A percentile compares a stretch with the other conserved stretches of the same genome.
Conservation (phyloP, 2,797 vertebrate species). For the Cercopithecus mitis region DNA sequence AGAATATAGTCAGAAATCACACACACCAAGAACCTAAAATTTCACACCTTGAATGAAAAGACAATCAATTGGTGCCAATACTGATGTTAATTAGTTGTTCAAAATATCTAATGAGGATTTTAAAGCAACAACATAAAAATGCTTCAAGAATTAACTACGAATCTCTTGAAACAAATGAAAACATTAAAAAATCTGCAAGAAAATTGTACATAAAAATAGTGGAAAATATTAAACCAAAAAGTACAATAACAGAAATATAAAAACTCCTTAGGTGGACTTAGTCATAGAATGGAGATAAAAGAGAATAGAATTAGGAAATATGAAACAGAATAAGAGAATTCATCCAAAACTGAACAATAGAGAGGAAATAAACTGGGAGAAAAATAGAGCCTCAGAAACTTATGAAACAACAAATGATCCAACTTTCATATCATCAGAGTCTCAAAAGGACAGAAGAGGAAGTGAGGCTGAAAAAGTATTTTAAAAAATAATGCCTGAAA, state of each 20-base stretch:
- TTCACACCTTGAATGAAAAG: neutral
- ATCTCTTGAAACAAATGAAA: neutral
- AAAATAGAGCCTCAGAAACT: neutral
- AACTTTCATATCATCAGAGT: neutral
- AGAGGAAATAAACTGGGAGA: neutral
- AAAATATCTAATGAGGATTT: neutral
- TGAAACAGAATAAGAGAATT: neutral
- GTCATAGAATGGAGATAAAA: neutral
- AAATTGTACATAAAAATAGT: neutral
- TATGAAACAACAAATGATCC: neutral
- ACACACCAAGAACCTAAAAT: neutral
- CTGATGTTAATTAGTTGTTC: neutral
- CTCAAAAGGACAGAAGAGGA: neutral
- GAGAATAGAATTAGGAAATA: neutral
- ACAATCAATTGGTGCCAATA: neutral
- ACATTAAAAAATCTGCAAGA: neutral
- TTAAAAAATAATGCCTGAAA: neutral
- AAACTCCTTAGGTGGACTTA: neutral
- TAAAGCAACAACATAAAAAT: neutral
- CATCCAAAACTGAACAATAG: neutral
- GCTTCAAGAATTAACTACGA: neutral
- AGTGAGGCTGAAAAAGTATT: neutral
- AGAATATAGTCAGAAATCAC: neutral
- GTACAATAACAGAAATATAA: neutral
- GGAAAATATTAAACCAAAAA: neutral